phyloP scores from a whole-genome alignment of 1,140 invertebrate genomes.

The Drosophila pruinosa region DNA sequence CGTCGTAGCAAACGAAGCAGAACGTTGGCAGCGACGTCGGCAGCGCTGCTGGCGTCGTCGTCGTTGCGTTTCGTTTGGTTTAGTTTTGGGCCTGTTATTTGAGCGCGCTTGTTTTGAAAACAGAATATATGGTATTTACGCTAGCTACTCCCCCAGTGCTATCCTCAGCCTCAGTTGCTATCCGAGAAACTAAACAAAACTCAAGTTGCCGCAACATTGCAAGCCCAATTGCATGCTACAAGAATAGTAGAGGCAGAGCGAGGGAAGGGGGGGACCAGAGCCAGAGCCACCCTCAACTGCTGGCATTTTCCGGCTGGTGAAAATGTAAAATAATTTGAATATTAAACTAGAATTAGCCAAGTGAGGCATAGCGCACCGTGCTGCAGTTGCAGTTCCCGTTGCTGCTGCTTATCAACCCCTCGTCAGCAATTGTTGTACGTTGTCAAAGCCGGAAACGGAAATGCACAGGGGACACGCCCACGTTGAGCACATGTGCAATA shows the following conservation, averaged over 20 bases:
- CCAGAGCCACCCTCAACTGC: constrained; percentile 6
- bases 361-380: constrained; percentile 57
- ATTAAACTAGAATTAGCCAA: constrained; percentile 73
- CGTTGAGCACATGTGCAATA: background rate
- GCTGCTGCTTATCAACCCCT: constrained; percentile 9
- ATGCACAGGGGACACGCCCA: constrained; percentile 34
- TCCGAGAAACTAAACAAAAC: constrained; percentile 28
- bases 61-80: constrained; percentile 54
- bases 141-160: background rate
- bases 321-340: constrained; percentile 66
- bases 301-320: constrained; percentile 37
- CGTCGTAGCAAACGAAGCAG: constrained; percentile 66
- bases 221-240: constrained; percentile 15
- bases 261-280: background rate
- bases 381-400: constrained; percentile 1
- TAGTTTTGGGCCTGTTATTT: constrained; percentile 42
- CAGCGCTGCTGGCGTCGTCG: constrained; percentile 4
- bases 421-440: background rate
- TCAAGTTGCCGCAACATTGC: constrained; percentile 25
- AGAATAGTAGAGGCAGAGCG: constrained; percentile 16
- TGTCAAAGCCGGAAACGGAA: constrained; percentile 51
- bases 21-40: constrained; percentile 40
- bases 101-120: constrained; percentile 61
- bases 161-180: background rate
- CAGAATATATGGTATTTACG: constrained; percentile 25